Base-by-base conservation (phyloP, 2,797 vertebrate species). In the Anguilla marmorata region DNA sequence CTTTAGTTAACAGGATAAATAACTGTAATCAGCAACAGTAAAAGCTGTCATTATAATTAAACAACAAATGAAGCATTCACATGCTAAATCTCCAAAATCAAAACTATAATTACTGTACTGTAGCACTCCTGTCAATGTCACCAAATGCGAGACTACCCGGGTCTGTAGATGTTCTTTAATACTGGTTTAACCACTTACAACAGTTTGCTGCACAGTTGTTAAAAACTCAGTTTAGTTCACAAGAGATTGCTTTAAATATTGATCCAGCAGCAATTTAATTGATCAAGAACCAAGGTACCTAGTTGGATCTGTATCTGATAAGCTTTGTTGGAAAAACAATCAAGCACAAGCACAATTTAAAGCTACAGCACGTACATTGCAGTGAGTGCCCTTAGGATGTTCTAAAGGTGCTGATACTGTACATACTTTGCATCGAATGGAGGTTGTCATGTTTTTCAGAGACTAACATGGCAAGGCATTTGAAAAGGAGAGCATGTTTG, bases 401-500 rank as follows among this genome's bases (percentile, higher is more conserved):
- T n/a, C 21, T 24, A 82, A 82, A 21, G 19, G 24, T n/a, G 24
- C 41, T 24, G 79, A 82, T 82, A 8, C 24, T 50, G 9, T 48
- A 48, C 50, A 9, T 24, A 14, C 21, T 85, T 27, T 63, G 16
- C 21, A 7, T 41, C 27, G n/a, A 37, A 14, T 19, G n/a, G 27
- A 30, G 50, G 83, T 56, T 14, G 83, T 50, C 52, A 27, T 58
- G 8, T 33, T 84, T 56, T 84, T 30, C 30, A 50, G 21, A 79
- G 37, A 79, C 50, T 50, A 52, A n/a, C 3, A 84, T 84, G 27
- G 27, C 16, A 84, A 50, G 80, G 80, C 8, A n/a, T 84, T 50
- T 84, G 48, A 54, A 54, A 84, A 52, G 50, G 45, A 82, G 24
- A 82, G 45, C 45, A 24, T 37, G 79, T 82, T 50, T 82, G 79